Conservation (phyloP, 2,888 invertebrate genomes). For the Meandrusa payeni region DNA sequence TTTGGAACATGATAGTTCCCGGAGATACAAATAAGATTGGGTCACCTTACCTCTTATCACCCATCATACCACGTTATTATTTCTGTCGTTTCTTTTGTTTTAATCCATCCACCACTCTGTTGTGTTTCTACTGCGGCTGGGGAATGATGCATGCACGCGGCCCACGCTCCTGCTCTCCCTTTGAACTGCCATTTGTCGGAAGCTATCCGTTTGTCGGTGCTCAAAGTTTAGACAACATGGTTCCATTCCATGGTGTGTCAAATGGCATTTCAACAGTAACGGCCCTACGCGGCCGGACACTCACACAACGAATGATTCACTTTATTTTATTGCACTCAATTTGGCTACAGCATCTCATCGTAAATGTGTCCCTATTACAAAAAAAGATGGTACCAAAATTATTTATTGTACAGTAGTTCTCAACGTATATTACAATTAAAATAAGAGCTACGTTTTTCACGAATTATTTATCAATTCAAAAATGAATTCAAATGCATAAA, state of each 20-base stretch:
- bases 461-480: too few relatives aligned
- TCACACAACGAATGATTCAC: slow-evolving; percentile 7
- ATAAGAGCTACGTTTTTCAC: too few relatives aligned
- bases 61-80: slow-evolving; percentile 57
- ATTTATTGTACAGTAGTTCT: neutral
- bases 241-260: too few relatives aligned
- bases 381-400: slow-evolving; percentile 13
- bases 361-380: slow-evolving; percentile 5
- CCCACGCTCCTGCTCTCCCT: slow-evolving; percentile 23
- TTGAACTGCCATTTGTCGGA: slow-evolving; percentile 44
- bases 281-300: slow-evolving; percentile 2
- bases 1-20: slow-evolving; percentile 27
- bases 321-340: slow-evolving; percentile 15
- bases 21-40: slow-evolving; percentile 32
- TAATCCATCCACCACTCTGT: slow-evolving; percentile 74
- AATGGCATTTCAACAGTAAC: slow-evolving; percentile 17
- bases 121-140: slow-evolving; percentile 75
- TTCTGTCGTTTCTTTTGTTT: slow-evolving; percentile 53
- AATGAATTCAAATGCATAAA: too few relatives aligned
- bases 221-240: too few relatives aligned
- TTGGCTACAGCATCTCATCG: slow-evolving; percentile 18
- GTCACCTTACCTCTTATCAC: slow-evolving; percentile 67
- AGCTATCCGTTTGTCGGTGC: too few relatives aligned
- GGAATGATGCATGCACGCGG: slow-evolving; percentile 71
- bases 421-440: too few relatives aligned